A percentile compares a stretch with the other conserved stretches of the same genome.
Conservation (phyloP, 2,888 invertebrate species). For the Papilio demoleus region DNA sequence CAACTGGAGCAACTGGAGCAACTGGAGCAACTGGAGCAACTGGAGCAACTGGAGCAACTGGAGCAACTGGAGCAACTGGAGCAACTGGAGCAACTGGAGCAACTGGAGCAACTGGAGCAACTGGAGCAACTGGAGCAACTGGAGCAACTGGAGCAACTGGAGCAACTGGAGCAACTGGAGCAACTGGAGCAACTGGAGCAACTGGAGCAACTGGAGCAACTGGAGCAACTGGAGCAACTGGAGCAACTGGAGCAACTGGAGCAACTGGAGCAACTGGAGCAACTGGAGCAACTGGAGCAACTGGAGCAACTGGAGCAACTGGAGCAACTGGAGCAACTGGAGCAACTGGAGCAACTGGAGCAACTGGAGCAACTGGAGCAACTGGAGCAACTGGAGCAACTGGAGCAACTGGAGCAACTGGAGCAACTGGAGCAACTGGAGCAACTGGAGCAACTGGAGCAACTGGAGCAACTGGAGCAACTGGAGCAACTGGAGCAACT, state of each 20-base stretch:
- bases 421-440: conserved; percentile 46
- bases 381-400: conserved; percentile 46
- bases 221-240: conserved; percentile 46
- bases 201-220: conserved; percentile 24
- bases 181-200: conserved; percentile 9
- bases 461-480: conserved; percentile 14
- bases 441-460: conserved; percentile 41
- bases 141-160: conserved; percentile 34
- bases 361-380: conserved; percentile 46
- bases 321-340: conserved; percentile 17
- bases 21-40: conserved; percentile 48
- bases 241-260: conserved; percentile 46
- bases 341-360: conserved; percentile 34
- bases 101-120: conserved; percentile 46
- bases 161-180: conserved; percentile 48
- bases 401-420: too few relatives aligned
- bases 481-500: conserved; percentile 42
- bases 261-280: too few relatives aligned
- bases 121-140: conserved; percentile 43
- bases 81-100: conserved; percentile 45
- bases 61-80: conserved; percentile 13
- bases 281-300: conserved; percentile 43
- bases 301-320: conserved; percentile 45
- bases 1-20: too few relatives aligned
- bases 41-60: conserved; percentile 36